phyloP scores from a whole-genome alignment of 2,888 invertebrate species.

The Girardia tigrina region DNA sequence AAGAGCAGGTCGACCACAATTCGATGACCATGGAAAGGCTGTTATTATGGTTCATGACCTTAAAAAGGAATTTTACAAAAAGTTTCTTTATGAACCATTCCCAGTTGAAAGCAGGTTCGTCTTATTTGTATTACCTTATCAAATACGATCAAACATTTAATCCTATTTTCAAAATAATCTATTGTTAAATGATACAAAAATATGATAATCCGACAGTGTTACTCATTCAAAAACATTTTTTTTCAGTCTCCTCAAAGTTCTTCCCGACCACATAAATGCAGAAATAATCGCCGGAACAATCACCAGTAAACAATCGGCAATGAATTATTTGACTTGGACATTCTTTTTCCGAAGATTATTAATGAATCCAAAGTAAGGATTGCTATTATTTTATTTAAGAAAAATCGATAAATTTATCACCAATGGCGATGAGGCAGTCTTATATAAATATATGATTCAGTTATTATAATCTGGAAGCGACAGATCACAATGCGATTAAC shows the following conservation, averaged over 20 bases:
- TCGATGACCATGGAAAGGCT: constrained; percentile 68
- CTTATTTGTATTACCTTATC: too few species aligned
- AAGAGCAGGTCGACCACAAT: constrained; percentile 89
- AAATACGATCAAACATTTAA: too few species aligned
- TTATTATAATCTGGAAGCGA: constrained; percentile 46
- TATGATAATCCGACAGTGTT: too few species aligned
- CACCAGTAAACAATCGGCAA: constrained; percentile 72
- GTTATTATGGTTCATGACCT: constrained; percentile 69
- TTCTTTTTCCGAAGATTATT: constrained; percentile 83
- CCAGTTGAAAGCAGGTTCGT: constrained; percentile 81
- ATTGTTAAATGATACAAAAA: too few species aligned
- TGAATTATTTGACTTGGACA: constrained; percentile 95
- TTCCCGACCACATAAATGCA: constrained; percentile 92
- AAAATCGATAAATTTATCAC: too few species aligned
- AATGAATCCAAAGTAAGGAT: constrained; percentile 61
- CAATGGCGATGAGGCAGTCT: not conserved
- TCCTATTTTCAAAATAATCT: too few species aligned
- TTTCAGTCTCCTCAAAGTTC: constrained; percentile 65
- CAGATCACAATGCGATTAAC: constrained; percentile 50
- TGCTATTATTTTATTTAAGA: not conserved
- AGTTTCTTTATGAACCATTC: constrained; percentile 95
- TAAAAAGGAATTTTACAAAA: constrained; percentile 96
- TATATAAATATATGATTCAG: constrained; percentile 40
- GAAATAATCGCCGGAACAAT: constrained; percentile 82
- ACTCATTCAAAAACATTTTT: too few species aligned